phyloP scores from a whole-genome alignment of 2,797 vertebrate species.

The Melanotaenia boesemani region DNA sequence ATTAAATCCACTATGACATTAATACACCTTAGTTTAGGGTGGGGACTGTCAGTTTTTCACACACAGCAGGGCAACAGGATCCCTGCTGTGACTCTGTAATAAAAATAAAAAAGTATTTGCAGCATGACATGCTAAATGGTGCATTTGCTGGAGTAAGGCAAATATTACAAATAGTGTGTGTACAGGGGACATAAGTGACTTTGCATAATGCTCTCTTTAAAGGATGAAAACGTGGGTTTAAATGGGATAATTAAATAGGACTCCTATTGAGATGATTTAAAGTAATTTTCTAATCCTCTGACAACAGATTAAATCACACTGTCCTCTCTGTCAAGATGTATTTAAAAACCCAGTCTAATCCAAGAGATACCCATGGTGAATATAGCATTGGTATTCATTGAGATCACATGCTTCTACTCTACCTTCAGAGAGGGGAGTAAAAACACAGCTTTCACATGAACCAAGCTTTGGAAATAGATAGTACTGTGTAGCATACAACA shows the following conservation, averaged over 20 bases:
- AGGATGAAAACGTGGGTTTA: neutral
- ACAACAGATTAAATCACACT: slow-evolving; percentile 16
- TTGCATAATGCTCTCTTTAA: slow-evolving; percentile 2
- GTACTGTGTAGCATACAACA: slow-evolving; percentile 15
- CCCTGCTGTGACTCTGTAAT: slow-evolving; percentile 42
- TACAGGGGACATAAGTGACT: neutral
- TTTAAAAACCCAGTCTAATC: slow-evolving; percentile 18
- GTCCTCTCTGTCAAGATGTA: slow-evolving; percentile 14
- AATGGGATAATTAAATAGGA: slow-evolving; percentile 32
- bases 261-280: slow-evolving; percentile 17
- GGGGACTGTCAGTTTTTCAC: slow-evolving; percentile 20
- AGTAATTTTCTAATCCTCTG: slow-evolving; percentile 3
- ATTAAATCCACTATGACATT: neutral
- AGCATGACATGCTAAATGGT: slow-evolving; percentile 7
- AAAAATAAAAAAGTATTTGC: slow-evolving; percentile 34
- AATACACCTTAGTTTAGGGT: slow-evolving; percentile 13
- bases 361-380: slow-evolving; percentile 18
- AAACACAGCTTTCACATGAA: slow-evolving; percentile 5
- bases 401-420: slow-evolving; percentile 22
- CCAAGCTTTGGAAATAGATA: slow-evolving; percentile 22
- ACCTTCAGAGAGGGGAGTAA: slow-evolving; percentile 15
- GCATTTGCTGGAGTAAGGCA: neutral
- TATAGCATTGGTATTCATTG: slow-evolving; percentile 19
- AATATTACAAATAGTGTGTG: slow-evolving; percentile 3
- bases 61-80: slow-evolving; percentile 22